Percentiles rank a stretch among this genome's conserved stretches.
These are phyloP conservation scores for Priocnemis perturbator DNA, from an alignment of 2,888 invertebrate genomes.

Conservation along the genomic window DNA sequence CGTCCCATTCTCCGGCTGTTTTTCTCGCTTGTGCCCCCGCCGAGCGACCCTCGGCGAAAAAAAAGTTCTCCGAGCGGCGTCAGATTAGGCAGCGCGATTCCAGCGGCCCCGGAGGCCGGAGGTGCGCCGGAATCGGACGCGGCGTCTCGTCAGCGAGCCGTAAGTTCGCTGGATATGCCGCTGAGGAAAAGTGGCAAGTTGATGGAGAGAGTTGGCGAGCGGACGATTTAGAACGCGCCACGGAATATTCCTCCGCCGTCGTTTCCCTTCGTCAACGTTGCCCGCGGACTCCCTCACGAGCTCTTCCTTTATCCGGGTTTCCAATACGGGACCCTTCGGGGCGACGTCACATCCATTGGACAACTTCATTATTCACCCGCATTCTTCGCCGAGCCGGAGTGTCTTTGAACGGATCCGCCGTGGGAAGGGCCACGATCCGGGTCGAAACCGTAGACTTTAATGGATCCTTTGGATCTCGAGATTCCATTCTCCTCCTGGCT, in stretches of 20 bases:
- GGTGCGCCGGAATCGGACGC: too few species aligned
- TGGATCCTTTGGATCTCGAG: background rate
- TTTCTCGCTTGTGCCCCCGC: conserved; percentile 8
- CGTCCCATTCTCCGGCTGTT: conserved; percentile 23
- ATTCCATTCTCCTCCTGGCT: too few species aligned
- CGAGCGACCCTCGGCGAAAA: background rate
- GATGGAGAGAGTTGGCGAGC: background rate
- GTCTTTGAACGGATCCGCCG: conserved; percentile 34
- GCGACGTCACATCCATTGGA: conserved; percentile 30
- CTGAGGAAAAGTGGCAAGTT: too few species aligned
- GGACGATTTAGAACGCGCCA: conserved; percentile 9
- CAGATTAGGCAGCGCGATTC: too few species aligned
- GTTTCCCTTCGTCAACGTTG: conserved; percentile 24
- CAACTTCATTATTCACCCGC: conserved; percentile 55
- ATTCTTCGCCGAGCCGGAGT: conserved; percentile 35
- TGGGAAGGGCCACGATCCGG: conserved; percentile 17
- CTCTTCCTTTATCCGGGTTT: conserved; percentile 29
- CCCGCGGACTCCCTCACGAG: too few species aligned
- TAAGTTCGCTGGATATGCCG: too few species aligned
- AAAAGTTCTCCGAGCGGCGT: too few species aligned
- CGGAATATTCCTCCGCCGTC: conserved; percentile 16
- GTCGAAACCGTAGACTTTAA: background rate
- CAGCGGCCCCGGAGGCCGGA: too few species aligned
- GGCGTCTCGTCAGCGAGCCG: too few species aligned
- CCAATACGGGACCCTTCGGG: conserved; percentile 44